A percentile compares a stretch with the other conserved stretches of the same genome.
Evolutionary conservation across 2,113 vertebrate genomes (phyloP).

Genomic region (Condylura cristata): DNA sequence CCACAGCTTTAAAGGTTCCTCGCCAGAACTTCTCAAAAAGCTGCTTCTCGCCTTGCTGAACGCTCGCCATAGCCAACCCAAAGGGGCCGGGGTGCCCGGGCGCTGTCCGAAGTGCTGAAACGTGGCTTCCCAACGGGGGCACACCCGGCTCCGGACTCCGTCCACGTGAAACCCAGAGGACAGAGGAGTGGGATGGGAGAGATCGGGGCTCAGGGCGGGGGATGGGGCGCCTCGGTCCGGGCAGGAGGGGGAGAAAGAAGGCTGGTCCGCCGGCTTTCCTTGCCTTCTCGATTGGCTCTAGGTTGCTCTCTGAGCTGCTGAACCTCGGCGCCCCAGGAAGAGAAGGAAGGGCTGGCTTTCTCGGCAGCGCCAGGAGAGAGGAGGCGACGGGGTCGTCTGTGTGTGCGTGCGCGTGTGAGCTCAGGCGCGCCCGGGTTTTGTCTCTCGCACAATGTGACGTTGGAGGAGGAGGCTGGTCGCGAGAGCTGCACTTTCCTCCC

Average conservation of each 20-base stretch:
- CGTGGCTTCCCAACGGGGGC: slow-evolving; percentile 55
- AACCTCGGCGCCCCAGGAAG: not conserved
- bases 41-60: slow-evolving; percentile 94
- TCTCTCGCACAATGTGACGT: slow-evolving; percentile 89
- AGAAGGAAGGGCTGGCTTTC: slow-evolving; percentile 8
- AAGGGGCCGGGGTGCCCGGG: not conserved
- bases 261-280: not conserved
- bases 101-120: slow-evolving; percentile 85
- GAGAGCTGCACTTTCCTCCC: slow-evolving; percentile 65
- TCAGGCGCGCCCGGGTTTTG: slow-evolving; percentile 88
- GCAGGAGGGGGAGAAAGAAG: not conserved
- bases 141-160: not conserved
- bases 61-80: slow-evolving; percentile 80
- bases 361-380: not conserved
- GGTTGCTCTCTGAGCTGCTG: not conserved
- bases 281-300: not conserved
- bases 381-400: slow-evolving; percentile 62
- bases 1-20: slow-evolving; percentile 98
- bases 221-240: not conserved
- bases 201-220: not conserved
- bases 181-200: slow-evolving; percentile 35
- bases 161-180: not conserved
- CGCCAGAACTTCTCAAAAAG: slow-evolving; percentile 99
- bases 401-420: slow-evolving; percentile 82
- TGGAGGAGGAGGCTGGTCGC: slow-evolving; percentile 79